These are phyloP conservation scores for Forbesichthys papilliferus DNA, from an alignment of 2,113 vertebrate genomes.

Conservation along the genomic window DNA sequence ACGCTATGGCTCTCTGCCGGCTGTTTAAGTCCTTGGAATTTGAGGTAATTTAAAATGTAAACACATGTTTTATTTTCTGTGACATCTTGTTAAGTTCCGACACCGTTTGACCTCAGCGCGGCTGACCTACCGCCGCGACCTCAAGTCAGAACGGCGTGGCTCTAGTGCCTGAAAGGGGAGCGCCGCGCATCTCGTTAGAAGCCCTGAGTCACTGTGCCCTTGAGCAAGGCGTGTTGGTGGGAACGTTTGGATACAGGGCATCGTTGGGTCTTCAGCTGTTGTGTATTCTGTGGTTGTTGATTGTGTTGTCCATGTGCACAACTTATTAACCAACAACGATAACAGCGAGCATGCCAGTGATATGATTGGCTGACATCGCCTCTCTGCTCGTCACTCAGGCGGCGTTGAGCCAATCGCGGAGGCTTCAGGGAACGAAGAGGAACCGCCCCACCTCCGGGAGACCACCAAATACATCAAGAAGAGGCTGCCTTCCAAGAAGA, in stretches of 20 bases:
- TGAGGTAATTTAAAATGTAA: too few relatives aligned
- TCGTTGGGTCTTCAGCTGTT: too few relatives aligned
- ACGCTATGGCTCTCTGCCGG: neutral
- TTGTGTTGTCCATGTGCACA: neutral
- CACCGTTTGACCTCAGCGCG: too few relatives aligned
- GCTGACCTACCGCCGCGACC: too few relatives aligned
- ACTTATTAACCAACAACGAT: neutral
- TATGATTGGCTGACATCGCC: neutral
- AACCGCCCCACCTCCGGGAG: constrained; percentile 67
- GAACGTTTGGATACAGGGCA: too few relatives aligned
- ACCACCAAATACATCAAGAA: constrained; percentile 70
- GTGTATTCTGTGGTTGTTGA: too few relatives aligned
- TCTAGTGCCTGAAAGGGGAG: too few relatives aligned
- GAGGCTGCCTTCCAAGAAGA: constrained; percentile 70
- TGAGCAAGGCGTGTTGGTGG: neutral
- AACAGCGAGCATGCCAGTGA: neutral
- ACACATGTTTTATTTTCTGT: too few relatives aligned
- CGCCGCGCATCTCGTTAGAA: too few relatives aligned
- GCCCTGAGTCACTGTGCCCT: neutral
- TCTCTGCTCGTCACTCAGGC: constrained; percentile 70
- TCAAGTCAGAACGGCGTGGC: too few relatives aligned
- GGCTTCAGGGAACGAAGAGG: constrained; percentile 81
- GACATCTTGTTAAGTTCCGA: too few relatives aligned
- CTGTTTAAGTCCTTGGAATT: too few relatives aligned
- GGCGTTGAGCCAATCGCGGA: constrained; percentile 81